Percentiles rank a stretch among this genome's conserved stretches.
Evolutionary conservation across 2,797 vertebrate genomes (phyloP).

Genomic region (Austrolebias charrua): DNA sequence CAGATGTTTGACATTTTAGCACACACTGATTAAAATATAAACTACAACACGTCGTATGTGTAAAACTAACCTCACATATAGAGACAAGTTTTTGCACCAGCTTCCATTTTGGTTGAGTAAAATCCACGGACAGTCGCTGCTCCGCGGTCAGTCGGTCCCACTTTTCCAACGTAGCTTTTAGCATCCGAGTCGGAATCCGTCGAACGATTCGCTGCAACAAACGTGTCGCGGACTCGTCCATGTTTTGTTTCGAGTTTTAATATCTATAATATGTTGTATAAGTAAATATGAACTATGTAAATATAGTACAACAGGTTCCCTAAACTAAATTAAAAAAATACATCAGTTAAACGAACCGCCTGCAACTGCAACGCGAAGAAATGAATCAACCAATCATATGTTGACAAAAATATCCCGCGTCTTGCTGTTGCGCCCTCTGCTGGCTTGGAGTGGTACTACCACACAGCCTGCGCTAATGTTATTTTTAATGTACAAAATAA

Average conservation of each 20-base stretch:
- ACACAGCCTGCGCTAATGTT: background rate
- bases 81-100: constrained; percentile 75
- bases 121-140: constrained; percentile 77
- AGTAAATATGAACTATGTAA: too few species aligned
- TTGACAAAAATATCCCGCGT: fast-evolving
- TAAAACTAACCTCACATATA: constrained; percentile 78
- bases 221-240: constrained; percentile 79
- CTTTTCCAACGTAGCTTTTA: constrained; percentile 72
- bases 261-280: too few species aligned
- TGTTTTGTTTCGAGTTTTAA: background rate
- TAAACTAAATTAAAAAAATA: background rate
- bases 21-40: background rate
- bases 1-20: too few species aligned
- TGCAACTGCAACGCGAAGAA: background rate
- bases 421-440: constrained; percentile 25
- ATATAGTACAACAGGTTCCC: too few species aligned
- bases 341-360: constrained; percentile 63
- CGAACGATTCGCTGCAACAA: constrained; percentile 81
- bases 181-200: constrained; percentile 75
- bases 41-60: background rate
- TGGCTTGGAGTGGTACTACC: constrained; percentile 40
- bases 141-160: constrained; percentile 83
- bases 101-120: constrained; percentile 72
- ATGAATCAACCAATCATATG: constrained; percentile 66
- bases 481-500: background rate